phyloP scores from a whole-genome alignment of 2,113 vertebrate genomes.

The Trichechus manatus region DNA sequence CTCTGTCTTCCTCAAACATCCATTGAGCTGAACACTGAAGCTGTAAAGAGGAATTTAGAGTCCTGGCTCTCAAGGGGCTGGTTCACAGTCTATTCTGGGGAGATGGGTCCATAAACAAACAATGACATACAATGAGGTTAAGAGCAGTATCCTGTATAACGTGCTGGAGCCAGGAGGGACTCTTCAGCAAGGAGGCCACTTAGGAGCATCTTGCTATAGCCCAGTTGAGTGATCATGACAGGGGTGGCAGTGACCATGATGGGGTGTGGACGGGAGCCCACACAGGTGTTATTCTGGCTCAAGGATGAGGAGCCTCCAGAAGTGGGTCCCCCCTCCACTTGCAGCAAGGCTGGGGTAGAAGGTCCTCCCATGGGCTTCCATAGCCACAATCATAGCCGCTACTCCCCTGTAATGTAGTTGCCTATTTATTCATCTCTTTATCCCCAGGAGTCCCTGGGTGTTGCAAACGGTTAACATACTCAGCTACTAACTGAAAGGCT shows the following conservation, averaged over 20 bases:
- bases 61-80: background rate
- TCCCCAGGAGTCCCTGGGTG: background rate
- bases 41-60: background rate
- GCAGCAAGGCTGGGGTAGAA: background rate
- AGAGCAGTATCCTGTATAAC: rapidly evolving
- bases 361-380: background rate
- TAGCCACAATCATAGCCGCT: background rate
- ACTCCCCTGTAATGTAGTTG: rapidly evolving
- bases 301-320: background rate
- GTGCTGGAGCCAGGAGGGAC: background rate
- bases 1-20: background rate
- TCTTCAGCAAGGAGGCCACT: background rate
- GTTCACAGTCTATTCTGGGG: background rate
- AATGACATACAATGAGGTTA: background rate
- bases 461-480: background rate
- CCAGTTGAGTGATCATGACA: background rate
- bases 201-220: background rate
- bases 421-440: background rate
- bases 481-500: background rate
- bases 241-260: too few species aligned
- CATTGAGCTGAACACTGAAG: background rate
- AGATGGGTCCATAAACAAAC: background rate
- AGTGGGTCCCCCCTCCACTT: rapidly evolving
- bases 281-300: background rate
- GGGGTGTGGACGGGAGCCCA: background rate